Base-by-base conservation (phyloP, 30 jellyfish, hydroid and myxozoan genomes). In the Morbakka virulenta region DNA sequence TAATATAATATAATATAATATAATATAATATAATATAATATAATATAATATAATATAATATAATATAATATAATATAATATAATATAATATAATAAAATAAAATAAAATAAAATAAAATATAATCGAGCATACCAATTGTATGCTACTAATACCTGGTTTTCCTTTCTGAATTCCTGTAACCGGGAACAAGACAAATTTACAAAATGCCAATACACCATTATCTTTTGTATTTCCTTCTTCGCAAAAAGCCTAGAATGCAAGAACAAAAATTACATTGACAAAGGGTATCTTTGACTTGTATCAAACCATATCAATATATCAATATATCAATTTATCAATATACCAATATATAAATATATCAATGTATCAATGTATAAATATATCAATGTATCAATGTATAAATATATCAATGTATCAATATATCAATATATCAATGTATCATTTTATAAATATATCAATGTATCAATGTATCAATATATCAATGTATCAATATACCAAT, bases 121-220 rank as follows among this genome's bases (percentile, higher is more conserved):
- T 20, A 47, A 26, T 41, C 67, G 25, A 48, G 70, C 27, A 28
- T 66, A 66, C 72, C 6, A 4, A 13, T 66, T 66, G 6, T 22
- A n/a, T 28, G 67, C 65, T 21, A 29, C 4, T 13, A 28, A 23
- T 30, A 90, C 97, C 90, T 76, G 66, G n/a, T 32, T 34, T 48
- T 13, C 72, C 88, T 67, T 74, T 79, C 33, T 53, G 75, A 47
- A 75, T 81, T 3, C 78, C 96, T 87, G 87, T 52, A 47, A 94
- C 93, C 3, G 99, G 97, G 68, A 82, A 94, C 77, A 94, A 64
- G 25, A 94, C 97, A 82, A 49, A 76, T 57, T 94, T 87, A 77
- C 99, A 87, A 65, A 94, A 94, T 11, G 97, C 48, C 22, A 94
- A 65, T 0, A 94, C 96, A 2, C 99, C 99, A 83, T 94, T 94